A percentile compares a stretch with the other conserved stretches of the same genome.
phyloP scores from a whole-genome alignment of 1,140 invertebrate genomes.

The Drosophila ironensis region DNA sequence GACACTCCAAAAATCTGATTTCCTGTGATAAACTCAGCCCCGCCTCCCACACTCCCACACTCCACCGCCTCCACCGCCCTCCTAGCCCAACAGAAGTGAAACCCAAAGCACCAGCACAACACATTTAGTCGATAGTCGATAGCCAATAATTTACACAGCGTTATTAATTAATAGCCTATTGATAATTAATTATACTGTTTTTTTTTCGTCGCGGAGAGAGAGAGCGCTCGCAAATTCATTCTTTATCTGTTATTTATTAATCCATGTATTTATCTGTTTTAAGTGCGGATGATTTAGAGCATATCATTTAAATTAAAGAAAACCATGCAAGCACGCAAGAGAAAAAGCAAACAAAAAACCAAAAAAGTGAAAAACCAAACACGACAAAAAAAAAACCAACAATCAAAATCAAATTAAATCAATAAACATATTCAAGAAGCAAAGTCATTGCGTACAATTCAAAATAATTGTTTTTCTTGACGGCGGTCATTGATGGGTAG shows the following conservation, averaged over 20 bases:
- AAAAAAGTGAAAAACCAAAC: constrained; percentile 20
- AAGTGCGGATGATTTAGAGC: constrained; percentile 25
- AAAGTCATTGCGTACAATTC: neutral
- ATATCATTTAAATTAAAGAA: constrained; percentile 30
- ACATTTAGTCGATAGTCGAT: constrained; percentile 51
- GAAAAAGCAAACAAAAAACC: constrained; percentile 12
- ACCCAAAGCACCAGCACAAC: neutral
- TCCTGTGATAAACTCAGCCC: constrained; percentile 69
- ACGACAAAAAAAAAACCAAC: constrained; percentile 9
- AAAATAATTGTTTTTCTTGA: constrained; percentile 3
- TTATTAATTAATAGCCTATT: constrained; percentile 61
- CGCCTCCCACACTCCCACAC: neutral
- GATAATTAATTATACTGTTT: constrained; percentile 43
- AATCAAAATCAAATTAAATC: constrained; percentile 28
- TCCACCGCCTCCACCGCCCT: neutral
- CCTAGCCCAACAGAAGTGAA: neutral
- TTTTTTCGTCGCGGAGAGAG: constrained; percentile 14
- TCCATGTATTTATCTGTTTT: constrained; percentile 52
- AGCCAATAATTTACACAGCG: constrained; percentile 53
- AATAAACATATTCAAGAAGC: neutral
- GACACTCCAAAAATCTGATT: constrained; percentile 34
- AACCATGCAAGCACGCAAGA: constrained; percentile 2
- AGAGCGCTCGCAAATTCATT: constrained; percentile 10
- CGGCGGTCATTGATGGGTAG: neutral
- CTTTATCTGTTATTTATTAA: constrained; percentile 57